Percentiles rank a stretch among this genome's conserved stretches.
These are phyloP conservation scores for Podilymbus podiceps DNA, from an alignment of 2,113 vertebrate species.

Conservation along the genomic window DNA sequence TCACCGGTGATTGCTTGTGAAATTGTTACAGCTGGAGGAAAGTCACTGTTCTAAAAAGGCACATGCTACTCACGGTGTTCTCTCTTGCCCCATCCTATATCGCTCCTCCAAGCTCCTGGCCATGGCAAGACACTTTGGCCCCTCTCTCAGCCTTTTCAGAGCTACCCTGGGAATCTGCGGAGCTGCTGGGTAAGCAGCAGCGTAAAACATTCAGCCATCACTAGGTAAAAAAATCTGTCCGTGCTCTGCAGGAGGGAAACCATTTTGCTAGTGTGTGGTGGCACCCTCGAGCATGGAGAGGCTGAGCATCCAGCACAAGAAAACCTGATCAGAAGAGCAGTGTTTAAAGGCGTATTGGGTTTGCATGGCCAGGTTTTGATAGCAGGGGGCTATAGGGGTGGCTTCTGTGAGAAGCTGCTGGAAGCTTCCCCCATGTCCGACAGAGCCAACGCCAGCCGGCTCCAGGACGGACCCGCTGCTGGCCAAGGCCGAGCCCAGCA, in stretches of 20 bases:
- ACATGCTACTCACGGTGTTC: neutral
- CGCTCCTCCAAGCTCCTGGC: neutral
- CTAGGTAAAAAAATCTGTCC: neutral
- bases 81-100: neutral
- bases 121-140: neutral
- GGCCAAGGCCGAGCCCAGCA: too few species aligned
- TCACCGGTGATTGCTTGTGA: neutral
- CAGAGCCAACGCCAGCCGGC: too few species aligned
- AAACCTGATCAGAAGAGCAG: neutral
- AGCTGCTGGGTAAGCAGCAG: neutral
- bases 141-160: neutral
- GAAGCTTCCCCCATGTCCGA: too few species aligned
- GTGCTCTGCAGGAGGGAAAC: neutral
- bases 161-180: neutral
- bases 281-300: neutral
- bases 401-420: too few species aligned
- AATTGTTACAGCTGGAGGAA: neutral
- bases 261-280: neutral
- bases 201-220: neutral
- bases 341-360: neutral
- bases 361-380: too few species aligned
- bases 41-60: neutral
- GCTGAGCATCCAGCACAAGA: neutral
- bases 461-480: too few species aligned
- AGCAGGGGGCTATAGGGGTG: too few species aligned